Evolutionary conservation across 1,140 invertebrate species (phyloP).

Genomic region (Gerris buenoi): DNA sequence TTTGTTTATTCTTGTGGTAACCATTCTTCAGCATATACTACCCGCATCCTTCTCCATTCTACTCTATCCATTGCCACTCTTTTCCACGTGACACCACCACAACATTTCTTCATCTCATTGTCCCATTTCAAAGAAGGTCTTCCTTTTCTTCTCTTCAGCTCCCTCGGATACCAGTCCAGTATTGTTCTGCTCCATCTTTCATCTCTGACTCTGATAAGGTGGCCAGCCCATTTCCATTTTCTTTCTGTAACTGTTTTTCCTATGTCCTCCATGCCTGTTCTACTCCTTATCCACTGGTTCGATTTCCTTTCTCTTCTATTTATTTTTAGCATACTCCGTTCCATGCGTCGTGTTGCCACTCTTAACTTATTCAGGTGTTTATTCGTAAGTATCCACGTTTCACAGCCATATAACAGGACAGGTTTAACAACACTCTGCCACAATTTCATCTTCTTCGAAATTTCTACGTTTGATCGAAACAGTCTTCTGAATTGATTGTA

Average conservation of each 20-base stretch:
- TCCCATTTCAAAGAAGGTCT: not conserved
- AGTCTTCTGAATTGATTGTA: not conserved
- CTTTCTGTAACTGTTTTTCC: not conserved
- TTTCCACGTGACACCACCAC: not conserved
- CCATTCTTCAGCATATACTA: not conserved
- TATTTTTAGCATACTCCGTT: conserved; percentile 3
- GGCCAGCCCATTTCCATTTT: conserved; percentile 13
- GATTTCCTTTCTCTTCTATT: conserved; percentile 2
- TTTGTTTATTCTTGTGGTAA: not conserved
- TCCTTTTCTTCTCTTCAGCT: not conserved
- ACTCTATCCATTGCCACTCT: not conserved
- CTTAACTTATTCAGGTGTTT: conserved; percentile 1
- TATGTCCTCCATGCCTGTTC: not conserved
- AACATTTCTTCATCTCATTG: not conserved
- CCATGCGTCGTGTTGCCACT: not conserved
- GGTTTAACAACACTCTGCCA: conserved; percentile 3
- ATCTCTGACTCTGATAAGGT: conserved; percentile 10
- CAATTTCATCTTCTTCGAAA: not conserved
- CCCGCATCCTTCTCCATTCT: not conserved
- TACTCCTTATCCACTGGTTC: not conserved
- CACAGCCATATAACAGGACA: conserved; percentile 5
- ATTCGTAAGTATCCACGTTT: conserved; percentile 4
- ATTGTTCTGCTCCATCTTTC: conserved; percentile 12
- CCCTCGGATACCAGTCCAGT: conserved; percentile 12
- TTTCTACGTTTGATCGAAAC: not conserved